Base-by-base conservation (phyloP, 2,888 invertebrate species). In the Platypus cylindrus region DNA sequence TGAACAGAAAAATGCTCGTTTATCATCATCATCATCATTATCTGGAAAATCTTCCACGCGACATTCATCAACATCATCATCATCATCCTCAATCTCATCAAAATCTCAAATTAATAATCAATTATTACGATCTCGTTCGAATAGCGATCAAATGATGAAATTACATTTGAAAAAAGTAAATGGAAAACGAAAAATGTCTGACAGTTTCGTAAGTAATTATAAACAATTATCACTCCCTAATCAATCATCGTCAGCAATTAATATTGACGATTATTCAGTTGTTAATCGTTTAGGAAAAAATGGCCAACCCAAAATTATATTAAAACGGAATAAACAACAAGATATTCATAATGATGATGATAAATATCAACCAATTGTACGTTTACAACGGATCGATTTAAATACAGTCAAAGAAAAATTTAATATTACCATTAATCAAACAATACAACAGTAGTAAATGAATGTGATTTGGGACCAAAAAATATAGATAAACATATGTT, bases 291-390 rank as follows among this genome's bases (percentile, higher is more conserved):
- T 42, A 17, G 47, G 48, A 5, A 32, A 44, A 26, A 48, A 49
- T 16, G 54, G 53, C 4, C 49, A 53, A 36, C 55, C 54, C 8
- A 56, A 56, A 41, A 45, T 56, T 18, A 54, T 56, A 27, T 50
- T 56, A 31, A 55, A 55, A 39, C 43, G 56, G 18, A 54, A 51
- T 31, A 46, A 45, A 26, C 30, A 34, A 15, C 13, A 12, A 17
- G 24, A 28, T 23, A 9, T 17, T 8, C 27, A 17, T 25, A 30
- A 36, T 18, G 22, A 30, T 12, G 33, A 36, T n/a, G 48, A 51
- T 36, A 45, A 48, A 34, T 47, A 51, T 1, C 46, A 53, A 34
- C 53, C 54, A 4, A 44, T 55, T 16, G 55, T 55, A n/a, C 47
- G 45, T 35, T 40, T 56, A 17, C 52, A 56, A 34, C 41, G 54